These are phyloP conservation scores for Apis cerana DNA, from an alignment of 1,140 invertebrate genomes.

Conservation along the genomic window DNA sequence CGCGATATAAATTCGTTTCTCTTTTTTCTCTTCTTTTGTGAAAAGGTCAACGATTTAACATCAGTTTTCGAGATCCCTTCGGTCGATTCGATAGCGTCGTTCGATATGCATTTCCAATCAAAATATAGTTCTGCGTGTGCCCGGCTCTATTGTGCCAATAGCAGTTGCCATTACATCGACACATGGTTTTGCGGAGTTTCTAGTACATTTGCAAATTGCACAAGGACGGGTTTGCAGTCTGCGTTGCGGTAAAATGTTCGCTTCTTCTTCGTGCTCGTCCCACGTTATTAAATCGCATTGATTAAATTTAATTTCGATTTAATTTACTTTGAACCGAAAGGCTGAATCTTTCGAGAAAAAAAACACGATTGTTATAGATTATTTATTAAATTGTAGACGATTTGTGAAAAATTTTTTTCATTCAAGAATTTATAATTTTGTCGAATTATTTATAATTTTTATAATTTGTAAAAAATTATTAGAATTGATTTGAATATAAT, in stretches of 20 bases:
- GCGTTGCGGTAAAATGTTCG: conserved; percentile 6
- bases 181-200: background rate
- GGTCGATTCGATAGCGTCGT: background rate
- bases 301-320: conserved; percentile 21
- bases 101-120: conserved; percentile 27
- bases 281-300: background rate
- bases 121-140: conserved; percentile 10
- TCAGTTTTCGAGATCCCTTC: background rate
- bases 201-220: conserved; percentile 46
- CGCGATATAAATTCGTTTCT: background rate
- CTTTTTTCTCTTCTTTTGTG: background rate
- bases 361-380: no score
- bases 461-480: no score
- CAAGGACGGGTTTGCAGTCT: conserved; percentile 7
- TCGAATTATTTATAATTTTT: no score
- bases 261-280: background rate
- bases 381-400: no score
- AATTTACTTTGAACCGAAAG: background rate
- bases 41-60: conserved; percentile 1
- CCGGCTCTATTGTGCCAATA: background rate
- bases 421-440: no score
- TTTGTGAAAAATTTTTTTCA: no score
- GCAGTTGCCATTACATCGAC: background rate
- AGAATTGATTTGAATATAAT: no score
- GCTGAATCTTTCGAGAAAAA: no score